These are phyloP conservation scores for Struthio camelus DNA, from an alignment of 2,113 vertebrate genomes.

Conservation along the genomic window DNA sequence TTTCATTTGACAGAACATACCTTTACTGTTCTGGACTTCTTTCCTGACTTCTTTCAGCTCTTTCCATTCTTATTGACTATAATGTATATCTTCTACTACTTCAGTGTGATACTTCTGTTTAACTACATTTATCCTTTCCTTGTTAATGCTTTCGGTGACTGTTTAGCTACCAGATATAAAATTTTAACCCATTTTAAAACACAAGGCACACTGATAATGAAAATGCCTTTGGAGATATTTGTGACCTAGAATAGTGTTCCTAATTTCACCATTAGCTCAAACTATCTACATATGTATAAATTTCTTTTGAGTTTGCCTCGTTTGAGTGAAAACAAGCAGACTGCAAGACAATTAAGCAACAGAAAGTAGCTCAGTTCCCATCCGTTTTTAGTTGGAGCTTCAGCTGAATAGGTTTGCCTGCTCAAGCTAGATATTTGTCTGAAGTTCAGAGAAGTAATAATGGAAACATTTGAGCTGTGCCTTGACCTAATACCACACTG, in stretches of 20 bases:
- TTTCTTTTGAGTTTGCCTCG: neutral
- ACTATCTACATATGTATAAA: too few species aligned
- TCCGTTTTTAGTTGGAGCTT: neutral
- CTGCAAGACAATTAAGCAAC: neutral
- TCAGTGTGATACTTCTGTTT: neutral
- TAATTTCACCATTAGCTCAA: neutral
- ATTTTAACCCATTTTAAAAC: neutral
- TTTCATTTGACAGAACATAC: neutral
- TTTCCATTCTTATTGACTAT: neutral
- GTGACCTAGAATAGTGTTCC: neutral
- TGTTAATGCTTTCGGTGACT: neutral
- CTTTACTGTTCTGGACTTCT: neutral
- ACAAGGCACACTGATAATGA: neutral
- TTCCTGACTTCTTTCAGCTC: neutral
- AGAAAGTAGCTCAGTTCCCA: neutral
- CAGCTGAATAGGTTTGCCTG: neutral
- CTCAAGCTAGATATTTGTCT: neutral
- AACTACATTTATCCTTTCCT: neutral
- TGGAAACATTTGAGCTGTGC: neutral
- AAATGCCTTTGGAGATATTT: neutral
- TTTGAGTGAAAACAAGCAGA: neutral
- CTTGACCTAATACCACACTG: neutral
- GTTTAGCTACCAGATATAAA: neutral
- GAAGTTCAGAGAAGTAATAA: neutral
- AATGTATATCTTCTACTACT: neutral